Conservation (phyloP, 1,140 invertebrate genomes). For the Diorhabda elongata region DNA sequence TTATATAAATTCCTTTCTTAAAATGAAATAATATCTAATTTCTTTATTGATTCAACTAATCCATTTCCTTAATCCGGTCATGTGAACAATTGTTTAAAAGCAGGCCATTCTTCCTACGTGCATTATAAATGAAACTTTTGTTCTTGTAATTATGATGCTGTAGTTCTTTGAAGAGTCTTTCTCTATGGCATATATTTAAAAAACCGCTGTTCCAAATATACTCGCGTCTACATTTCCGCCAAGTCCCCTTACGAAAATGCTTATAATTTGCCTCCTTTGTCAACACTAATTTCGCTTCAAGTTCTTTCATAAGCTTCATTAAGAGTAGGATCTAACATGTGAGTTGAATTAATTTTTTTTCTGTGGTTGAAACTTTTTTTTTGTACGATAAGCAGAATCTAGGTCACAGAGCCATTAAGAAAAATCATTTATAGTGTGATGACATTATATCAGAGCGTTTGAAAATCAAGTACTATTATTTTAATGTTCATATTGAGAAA, state of each 20-base stretch:
- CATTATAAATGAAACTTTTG: constrained; percentile 25
- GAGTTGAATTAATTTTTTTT: neutral
- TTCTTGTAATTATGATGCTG: constrained; percentile 22
- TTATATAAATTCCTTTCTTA: no score
- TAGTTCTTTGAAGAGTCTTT: constrained; percentile 16
- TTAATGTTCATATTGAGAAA: no score
- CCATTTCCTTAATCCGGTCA: neutral
- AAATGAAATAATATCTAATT: no score
- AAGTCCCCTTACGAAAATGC: constrained; percentile 20
- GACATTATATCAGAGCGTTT: no score
- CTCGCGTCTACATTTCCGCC: constrained; percentile 15
- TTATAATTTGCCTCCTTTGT: constrained; percentile 20
- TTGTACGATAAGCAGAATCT: no score
- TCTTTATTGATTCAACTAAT: no score
- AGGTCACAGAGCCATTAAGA: no score
- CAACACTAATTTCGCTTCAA: constrained; percentile 21
- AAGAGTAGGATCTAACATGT: neutral
- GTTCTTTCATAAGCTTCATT: neutral
- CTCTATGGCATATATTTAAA: constrained; percentile 19
- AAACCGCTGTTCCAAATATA: constrained; percentile 15
- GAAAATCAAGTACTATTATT: no score
- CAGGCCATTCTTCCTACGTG: constrained; percentile 12
- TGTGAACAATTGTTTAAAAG: neutral
- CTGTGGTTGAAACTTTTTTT: neutral
- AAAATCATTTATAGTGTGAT: no score